Conservation (phyloP, 2,113 vertebrate species). For the Apodemus speciosus region DNA sequence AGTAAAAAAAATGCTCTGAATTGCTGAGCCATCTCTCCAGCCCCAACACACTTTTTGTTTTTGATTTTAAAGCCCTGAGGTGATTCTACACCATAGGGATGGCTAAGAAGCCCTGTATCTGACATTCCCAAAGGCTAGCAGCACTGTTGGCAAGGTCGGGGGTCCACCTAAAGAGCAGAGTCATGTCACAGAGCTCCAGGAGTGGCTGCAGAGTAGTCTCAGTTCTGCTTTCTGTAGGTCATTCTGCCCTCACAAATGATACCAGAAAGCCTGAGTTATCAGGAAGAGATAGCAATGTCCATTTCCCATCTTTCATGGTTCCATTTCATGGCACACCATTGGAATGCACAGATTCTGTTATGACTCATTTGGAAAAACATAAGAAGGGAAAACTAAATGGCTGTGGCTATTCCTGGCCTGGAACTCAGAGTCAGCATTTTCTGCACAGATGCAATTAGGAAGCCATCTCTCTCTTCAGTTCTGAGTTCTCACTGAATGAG, state of each 20-base stretch:
- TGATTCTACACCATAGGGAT: constrained; percentile 40
- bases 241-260: constrained; percentile 34
- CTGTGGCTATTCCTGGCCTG: constrained; percentile 65
- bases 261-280: constrained; percentile 47
- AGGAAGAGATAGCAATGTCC: constrained; percentile 37
- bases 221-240: constrained; percentile 7
- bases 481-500: constrained; percentile 41
- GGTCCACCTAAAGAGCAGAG: not conserved
- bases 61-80: not conserved
- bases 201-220: constrained; percentile 1
- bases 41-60: not conserved
- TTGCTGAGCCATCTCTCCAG: not conserved
- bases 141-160: not conserved
- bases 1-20: not conserved
- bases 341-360: constrained; percentile 61
- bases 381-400: constrained; percentile 29
- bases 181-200: not conserved
- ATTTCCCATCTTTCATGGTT: constrained; percentile 53
- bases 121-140: constrained; percentile 18
- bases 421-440: constrained; percentile 66
- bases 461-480: constrained; percentile 61
- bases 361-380: constrained; percentile 73
- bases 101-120: not conserved
- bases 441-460: constrained; percentile 61
- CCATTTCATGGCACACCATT: constrained; percentile 37